Evolutionary conservation across 2,113 vertebrate genomes (phyloP).

Genomic region (Acrocephalus kingi): DNA sequence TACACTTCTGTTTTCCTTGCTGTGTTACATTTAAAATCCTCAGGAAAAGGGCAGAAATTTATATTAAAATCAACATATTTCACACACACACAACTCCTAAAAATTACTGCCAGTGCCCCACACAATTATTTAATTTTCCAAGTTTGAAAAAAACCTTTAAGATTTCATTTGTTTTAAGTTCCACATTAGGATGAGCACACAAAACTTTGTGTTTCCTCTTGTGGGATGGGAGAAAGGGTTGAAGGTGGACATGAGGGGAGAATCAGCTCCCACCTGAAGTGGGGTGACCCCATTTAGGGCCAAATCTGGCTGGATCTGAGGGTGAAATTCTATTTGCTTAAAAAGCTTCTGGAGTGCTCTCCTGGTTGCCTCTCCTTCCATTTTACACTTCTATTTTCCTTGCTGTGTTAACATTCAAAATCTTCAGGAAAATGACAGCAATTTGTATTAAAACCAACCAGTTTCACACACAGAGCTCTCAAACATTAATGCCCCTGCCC

Average conservation of each 20-base stretch:
- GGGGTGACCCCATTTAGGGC: not conserved
- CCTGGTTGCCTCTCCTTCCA: not conserved
- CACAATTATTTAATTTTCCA: not conserved
- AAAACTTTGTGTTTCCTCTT: accelerated
- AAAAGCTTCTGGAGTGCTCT: not conserved
- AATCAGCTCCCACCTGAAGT: accelerated
- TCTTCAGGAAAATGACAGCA: accelerated
- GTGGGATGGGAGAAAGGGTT: not conserved
- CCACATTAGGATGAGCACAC: accelerated
- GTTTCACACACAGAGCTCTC: not conserved
- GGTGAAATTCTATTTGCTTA: not conserved
- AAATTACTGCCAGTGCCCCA: accelerated
- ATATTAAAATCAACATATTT: accelerated
- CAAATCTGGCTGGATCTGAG: not conserved
- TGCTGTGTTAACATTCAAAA: not conserved
- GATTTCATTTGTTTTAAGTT: accelerated
- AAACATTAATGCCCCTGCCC: accelerated
- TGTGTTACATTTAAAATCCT: not conserved
- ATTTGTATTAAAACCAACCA: accelerated
- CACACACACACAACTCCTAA: not conserved
- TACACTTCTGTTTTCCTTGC: not conserved
- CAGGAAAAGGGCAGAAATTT: accelerated
- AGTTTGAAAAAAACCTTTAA: accelerated
- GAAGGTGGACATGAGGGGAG: accelerated
- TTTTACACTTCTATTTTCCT: not conserved